Evolutionary conservation across 2,797 vertebrate species (phyloP), one percentile per base, ranked within the genome.

Genomic region (Diceros bicornis): DNA sequence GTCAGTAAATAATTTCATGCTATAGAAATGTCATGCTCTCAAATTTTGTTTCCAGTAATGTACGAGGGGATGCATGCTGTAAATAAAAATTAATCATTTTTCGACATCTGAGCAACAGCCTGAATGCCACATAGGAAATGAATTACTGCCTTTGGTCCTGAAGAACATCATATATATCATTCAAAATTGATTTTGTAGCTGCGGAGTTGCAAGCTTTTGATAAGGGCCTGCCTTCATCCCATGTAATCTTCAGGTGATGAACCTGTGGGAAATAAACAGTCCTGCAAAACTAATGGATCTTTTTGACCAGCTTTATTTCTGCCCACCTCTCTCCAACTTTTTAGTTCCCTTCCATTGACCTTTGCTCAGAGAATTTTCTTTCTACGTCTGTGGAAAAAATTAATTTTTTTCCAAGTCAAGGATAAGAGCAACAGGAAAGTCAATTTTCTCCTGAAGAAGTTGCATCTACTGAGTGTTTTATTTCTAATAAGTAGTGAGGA

Each of bases 71-170:
- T 32, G 55, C 37, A 82, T 0, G 7, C 55, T 94, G 16, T 92
- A 97, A 97, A 96, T 94, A 96, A 95, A 96, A 95, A 88, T 93
- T 87, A 97, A 95, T 97, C 85, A 95, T 95, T 97, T 94, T 83
- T 96, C 59, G 91, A 37, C 52, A 94, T 92, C 90, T 91, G 75
- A 86, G 77, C 64, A 71, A 78, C 59, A 96, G 47, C 64, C 69
- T 69, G 69, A 94, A 74, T 77, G 59, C 83, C 94, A 91, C 23
- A 2, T 64, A 32, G 47, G 47, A 81, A 97, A 97, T 88, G 72
- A 94, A 96, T 94, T 66, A 96, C 79, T 81, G 83, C 69, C 74
- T 94, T 89, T 77, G 69, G 74, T 82, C 29, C 83, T 64, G 14
- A 85, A 95, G 16, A 89, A 62, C 55, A 91, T 94, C 91, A 69